A percentile compares a stretch with the other conserved stretches of the same genome.
Conservation (phyloP, 2,797 vertebrate species). For the Lepilemur ruficaudatus region DNA sequence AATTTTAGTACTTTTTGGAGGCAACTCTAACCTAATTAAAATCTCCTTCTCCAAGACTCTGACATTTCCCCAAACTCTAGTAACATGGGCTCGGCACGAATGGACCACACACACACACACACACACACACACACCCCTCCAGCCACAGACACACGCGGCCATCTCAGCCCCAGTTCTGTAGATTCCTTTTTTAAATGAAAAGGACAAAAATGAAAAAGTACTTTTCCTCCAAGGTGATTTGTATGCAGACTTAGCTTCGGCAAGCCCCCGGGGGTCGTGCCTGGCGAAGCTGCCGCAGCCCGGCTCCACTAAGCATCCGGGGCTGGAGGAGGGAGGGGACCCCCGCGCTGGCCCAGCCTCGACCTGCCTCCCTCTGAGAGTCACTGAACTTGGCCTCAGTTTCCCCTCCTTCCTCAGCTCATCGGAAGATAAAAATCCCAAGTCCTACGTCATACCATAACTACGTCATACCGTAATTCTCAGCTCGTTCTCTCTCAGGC, state of each 20-base stretch:
- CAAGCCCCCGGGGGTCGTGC: neutral
- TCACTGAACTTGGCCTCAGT: neutral
- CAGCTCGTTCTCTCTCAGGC: neutral
- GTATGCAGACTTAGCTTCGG: constrained; percentile 16
- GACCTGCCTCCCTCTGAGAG: neutral
- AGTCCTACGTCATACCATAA: neutral
- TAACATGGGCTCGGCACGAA: neutral
- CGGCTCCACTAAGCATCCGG: neutral
- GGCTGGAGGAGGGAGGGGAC: neutral
- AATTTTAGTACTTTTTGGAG: constrained; percentile 75
- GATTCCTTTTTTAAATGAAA: constrained; percentile 45
- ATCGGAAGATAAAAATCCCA: neutral
- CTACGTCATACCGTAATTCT: neutral
- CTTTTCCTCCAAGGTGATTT: constrained; percentile 34
- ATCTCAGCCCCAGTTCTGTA: neutral
- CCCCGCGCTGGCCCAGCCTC: neutral
- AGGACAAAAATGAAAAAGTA: neutral
- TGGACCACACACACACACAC: neutral
- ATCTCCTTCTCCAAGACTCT: constrained; percentile 67
- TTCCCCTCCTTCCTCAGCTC: neutral
- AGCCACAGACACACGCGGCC: neutral
- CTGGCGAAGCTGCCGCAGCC: neutral
- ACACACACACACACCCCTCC: neutral
- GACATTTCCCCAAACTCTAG: constrained; percentile 62
- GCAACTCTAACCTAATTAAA: constrained; percentile 75